A percentile compares a stretch with the other conserved stretches of the same genome.
Conservation (phyloP, 2,113 vertebrate genomes). For the Hiodon alosoides region DNA sequence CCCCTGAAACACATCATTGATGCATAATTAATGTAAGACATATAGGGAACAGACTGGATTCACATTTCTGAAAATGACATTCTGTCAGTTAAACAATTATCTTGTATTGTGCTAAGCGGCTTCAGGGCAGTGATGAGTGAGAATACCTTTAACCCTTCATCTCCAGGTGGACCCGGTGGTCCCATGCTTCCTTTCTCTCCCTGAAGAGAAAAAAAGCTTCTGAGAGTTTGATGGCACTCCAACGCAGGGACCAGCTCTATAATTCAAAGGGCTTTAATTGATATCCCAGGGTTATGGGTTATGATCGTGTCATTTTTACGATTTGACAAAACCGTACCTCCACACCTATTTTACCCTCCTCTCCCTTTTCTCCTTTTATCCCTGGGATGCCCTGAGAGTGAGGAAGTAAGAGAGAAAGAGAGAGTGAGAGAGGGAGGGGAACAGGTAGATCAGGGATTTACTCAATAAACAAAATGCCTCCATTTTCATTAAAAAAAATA, state of each 20-base stretch:
- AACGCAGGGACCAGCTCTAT: background rate
- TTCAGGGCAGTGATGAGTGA: background rate
- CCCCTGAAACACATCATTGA: constrained; percentile 53
- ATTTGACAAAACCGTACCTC: constrained; percentile 48
- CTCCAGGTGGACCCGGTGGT: constrained; percentile 56
- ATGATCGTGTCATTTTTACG: background rate
- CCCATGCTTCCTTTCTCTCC: constrained; percentile 59
- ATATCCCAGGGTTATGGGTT: background rate
- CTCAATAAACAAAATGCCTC: too few relatives aligned
- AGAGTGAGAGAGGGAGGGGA: too few relatives aligned
- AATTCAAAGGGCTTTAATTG: too few relatives aligned
- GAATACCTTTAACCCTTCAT: constrained; percentile 63
- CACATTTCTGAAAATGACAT: background rate
- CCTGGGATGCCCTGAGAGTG: constrained; percentile 59
- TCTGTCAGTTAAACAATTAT: background rate
- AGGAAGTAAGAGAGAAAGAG: fast-evolving
- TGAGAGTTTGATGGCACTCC: background rate
- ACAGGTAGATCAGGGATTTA: too few relatives aligned
- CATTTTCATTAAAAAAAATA: too few relatives aligned
- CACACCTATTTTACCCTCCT: constrained; percentile 46
- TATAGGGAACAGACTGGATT: background rate
- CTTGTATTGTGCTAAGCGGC: background rate
- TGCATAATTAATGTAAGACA: background rate
- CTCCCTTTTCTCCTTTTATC: constrained; percentile 55
- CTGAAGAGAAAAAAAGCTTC: constrained; percentile 43